A percentile compares a stretch with the other conserved stretches of the same genome.
phyloP scores from a whole-genome alignment of 2,797 vertebrate species.

The Melopsittacus undulatus region DNA sequence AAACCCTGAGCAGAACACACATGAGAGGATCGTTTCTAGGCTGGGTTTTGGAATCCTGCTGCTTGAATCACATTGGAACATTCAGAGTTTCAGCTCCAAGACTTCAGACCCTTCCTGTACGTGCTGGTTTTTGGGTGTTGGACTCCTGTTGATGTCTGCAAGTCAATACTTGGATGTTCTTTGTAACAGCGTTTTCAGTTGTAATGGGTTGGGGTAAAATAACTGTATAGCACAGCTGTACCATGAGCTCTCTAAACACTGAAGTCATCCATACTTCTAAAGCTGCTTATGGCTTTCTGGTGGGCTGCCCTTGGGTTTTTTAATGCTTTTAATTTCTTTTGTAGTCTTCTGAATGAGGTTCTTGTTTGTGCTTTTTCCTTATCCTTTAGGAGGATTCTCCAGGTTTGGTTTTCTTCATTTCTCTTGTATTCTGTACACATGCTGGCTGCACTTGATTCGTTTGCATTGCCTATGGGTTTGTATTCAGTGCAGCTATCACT shows the following conservation, averaged over 20 bases:
- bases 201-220: background rate
- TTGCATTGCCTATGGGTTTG: background rate
- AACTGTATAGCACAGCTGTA: background rate
- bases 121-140: background rate
- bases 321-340: background rate
- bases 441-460: background rate
- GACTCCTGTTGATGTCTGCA: background rate
- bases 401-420: background rate
- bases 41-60: background rate
- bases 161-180: background rate
- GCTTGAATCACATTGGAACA: background rate
- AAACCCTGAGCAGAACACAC: background rate
- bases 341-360: background rate
- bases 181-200: background rate
- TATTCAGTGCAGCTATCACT: background rate
- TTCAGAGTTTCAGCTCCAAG: background rate
- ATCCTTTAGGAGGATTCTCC: background rate
- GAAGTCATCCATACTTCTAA: background rate
- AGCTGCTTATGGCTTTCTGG: background rate
- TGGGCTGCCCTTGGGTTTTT: background rate
- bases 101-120: background rate
- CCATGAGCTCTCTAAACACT: background rate
- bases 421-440: fast-evolving
- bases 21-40: background rate
- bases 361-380: background rate